Base-by-base conservation (phyloP, 2,888 invertebrate species). In the Dermolepida albohirtum region DNA sequence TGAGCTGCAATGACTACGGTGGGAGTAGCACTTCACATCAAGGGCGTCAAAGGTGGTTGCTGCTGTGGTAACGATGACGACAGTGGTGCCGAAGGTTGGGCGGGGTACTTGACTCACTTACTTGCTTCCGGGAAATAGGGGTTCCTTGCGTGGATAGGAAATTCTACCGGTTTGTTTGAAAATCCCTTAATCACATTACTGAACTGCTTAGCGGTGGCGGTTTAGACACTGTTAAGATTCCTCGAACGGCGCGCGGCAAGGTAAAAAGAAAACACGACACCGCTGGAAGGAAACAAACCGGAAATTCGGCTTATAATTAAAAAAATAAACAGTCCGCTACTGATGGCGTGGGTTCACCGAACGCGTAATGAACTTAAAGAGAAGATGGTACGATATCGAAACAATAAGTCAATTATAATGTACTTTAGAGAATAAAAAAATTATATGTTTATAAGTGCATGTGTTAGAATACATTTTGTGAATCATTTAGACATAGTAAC, bases 91-190 rank as follows among this genome's bases (percentile, higher is more conserved):
- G 40, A 55, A 17, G 59, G 62, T 67, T 66, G 76, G 68, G 75
- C 78, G 77, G 75, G 78, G 79, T 76, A 78, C 79, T 79, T 79
- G 78, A 79, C 78, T 79, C 78, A 79, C 78, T 80, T 79, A 78
- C 77, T 70, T 74, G 74, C 78, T 78, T 80, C 80, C 79, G 78
- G 76, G 74, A 76, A 78, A 79, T 73, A 76, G 75, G 77, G 78
- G 78, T 73, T 72, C 73, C 70, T 70, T 71, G 71, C 44, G 71
- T 72, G 64, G 71, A 72, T 47, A 14, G 51, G 62, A 67, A 67
- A 62, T 67, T 67, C 44, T 34, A 41, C 62, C 39, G 74, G 74
- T 74, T 75, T 64, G 69, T 71, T 70, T 75, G 73, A 71, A 78
- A 79, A 77, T 78, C 77, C 78, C 77, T 78, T 79, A 79, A 79